Evolutionary conservation across 2,888 invertebrate species (phyloP).

Genomic region (Eucera pruinosa): DNA sequence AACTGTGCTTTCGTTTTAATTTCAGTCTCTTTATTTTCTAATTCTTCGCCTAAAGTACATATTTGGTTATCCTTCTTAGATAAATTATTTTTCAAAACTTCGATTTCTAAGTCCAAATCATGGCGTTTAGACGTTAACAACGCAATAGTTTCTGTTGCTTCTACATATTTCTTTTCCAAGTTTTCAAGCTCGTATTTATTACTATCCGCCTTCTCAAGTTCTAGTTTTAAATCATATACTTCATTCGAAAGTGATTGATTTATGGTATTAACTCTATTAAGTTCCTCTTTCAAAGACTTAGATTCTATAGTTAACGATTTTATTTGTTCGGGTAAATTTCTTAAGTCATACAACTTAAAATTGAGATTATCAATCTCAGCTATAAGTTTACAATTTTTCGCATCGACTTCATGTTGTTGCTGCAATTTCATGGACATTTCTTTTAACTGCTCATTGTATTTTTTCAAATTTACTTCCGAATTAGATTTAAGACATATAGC

Average conservation of each 20-base stretch:
- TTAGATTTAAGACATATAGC: conserved; percentile 26
- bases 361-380: conserved; percentile 74
- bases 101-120: conserved; percentile 44
- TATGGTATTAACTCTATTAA: conserved; percentile 19
- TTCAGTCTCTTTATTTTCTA: conserved; percentile 75
- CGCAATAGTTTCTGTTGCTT: conserved; percentile 46
- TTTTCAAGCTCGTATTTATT: conserved; percentile 49
- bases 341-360: conserved; percentile 71
- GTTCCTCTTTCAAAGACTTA: conserved; percentile 43
- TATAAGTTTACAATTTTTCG: conserved; percentile 71
- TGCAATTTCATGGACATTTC: conserved; percentile 57
- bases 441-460: conserved; percentile 51
- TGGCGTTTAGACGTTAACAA: conserved; percentile 60
- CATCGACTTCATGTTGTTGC: conserved; percentile 58
- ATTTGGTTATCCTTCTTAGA: conserved; percentile 59
- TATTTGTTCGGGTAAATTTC: conserved; percentile 47
- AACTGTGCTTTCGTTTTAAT: conserved; percentile 66
- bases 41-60: conserved; percentile 75
- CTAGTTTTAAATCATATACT: conserved; percentile 44
- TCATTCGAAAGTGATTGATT: conserved; percentile 49
- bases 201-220: conserved; percentile 36
- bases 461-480: conserved; percentile 56
- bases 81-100: conserved; percentile 48
- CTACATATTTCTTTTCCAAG: conserved; percentile 50
- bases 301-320: conserved; percentile 41